Conservation (phyloP, 2,888 invertebrate genomes). For the Heliconius cydno region DNA sequence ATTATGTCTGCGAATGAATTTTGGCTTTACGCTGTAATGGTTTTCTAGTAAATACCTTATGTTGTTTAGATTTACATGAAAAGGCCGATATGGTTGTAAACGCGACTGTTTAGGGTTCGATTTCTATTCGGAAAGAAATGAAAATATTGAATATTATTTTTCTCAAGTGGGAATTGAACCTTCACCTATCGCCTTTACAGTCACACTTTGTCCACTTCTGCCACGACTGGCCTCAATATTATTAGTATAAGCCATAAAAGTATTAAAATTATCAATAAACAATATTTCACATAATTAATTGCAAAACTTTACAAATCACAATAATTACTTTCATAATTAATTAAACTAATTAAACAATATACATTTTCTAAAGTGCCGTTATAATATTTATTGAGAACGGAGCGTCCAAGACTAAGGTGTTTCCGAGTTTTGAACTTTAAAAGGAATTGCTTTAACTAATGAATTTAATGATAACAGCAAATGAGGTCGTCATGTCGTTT, state of each 20-base stretch:
- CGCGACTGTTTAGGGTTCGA: neutral
- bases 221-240: no score
- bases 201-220: no score
- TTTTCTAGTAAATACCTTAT: neutral
- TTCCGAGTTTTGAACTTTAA: slow-evolving; percentile 11
- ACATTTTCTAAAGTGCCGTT: neutral
- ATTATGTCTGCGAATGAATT: neutral
- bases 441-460: neutral
- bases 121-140: neutral
- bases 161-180: no score
- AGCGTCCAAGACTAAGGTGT: neutral
- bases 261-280: neutral
- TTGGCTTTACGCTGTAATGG: neutral
- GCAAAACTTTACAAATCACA: neutral
- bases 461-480: neutral
- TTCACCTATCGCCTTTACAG: no score
- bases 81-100: neutral
- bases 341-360: slow-evolving; percentile 1
- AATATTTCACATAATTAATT: neutral
- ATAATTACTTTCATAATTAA: neutral
- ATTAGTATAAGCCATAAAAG: neutral
- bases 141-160: no score
- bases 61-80: neutral
- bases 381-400: slow-evolving; percentile 1
- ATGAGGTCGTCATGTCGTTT: neutral